Conservation (phyloP, 2,113 vertebrate genomes). For the Hydrolagus affinis region DNA sequence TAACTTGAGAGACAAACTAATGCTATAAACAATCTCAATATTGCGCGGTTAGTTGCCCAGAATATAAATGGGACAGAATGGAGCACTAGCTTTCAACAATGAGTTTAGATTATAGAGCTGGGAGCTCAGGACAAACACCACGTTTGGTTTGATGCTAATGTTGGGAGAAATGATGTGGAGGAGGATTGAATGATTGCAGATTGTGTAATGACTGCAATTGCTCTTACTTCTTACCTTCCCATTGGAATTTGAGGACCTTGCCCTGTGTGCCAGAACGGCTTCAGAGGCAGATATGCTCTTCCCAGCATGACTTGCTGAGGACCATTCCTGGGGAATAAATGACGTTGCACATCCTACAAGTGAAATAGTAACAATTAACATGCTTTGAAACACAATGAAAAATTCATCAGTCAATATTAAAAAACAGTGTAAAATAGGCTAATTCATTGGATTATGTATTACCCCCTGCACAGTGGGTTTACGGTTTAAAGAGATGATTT, state of each 20-base stretch:
- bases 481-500: neutral
- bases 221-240: slow-evolving; percentile 9
- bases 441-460: neutral
- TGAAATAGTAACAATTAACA: neutral
- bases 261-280: neutral
- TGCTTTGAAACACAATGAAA: neutral
- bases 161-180: too few species aligned
- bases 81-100: too few species aligned
- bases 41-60: too few species aligned
- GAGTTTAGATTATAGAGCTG: too few species aligned
- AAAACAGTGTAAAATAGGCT: too few species aligned
- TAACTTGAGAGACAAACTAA: too few species aligned
- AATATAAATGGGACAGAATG: too few species aligned
- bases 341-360: neutral
- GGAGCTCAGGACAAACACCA: too few species aligned
- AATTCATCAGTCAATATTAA: neutral
- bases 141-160: too few species aligned
- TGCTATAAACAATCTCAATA: too few species aligned
- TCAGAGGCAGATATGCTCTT: slow-evolving; percentile 2
- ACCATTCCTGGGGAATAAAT: neutral
- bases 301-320: neutral
- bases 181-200: neutral
- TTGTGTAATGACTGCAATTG: neutral
- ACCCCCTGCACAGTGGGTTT: neutral
- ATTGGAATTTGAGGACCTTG: slow-evolving; percentile 7